phyloP scores from a whole-genome alignment of 2,113 vertebrate species.

The Ranitomeya variabilis region DNA sequence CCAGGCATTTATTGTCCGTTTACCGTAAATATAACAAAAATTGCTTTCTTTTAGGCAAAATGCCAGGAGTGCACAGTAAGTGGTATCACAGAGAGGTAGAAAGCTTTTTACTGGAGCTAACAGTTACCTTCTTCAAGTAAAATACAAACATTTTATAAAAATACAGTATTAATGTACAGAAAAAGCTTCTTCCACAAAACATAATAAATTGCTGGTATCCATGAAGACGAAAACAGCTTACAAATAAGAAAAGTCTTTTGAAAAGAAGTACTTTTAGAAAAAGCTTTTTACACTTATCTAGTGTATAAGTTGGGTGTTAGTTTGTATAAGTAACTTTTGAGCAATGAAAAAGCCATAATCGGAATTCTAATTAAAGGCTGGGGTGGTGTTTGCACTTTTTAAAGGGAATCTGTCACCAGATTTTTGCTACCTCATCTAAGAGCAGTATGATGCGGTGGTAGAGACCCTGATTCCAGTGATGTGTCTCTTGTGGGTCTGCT shows the following conservation, averaged over 20 bases:
- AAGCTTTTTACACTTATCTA: neutral
- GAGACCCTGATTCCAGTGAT: too few relatives aligned
- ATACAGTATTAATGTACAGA: neutral
- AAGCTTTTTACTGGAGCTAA: slow-evolving; percentile 5
- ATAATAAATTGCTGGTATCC: slow-evolving; percentile 11
- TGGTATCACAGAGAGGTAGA: slow-evolving; percentile 16
- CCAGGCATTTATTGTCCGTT: slow-evolving; percentile 6
- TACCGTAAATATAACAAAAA: slow-evolving; percentile 33
- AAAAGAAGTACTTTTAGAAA: neutral
- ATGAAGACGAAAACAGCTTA: neutral
- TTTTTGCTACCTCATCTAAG: too few relatives aligned
- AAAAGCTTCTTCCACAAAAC: neutral
- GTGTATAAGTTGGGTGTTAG: neutral
- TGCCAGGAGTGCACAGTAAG: slow-evolving; percentile 16
- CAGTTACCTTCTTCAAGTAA: neutral
- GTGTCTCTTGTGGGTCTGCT: too few relatives aligned
- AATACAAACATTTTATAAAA: neutral
- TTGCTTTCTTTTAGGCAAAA: slow-evolving; percentile 24
- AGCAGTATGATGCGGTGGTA: too few relatives aligned
- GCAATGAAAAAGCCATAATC: neutral
- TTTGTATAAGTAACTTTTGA: neutral
- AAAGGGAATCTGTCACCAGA: too few relatives aligned
- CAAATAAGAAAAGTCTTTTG: neutral
- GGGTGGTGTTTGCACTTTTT: too few relatives aligned
- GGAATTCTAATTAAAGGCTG: too few relatives aligned